Percentiles rank a stretch among this genome's conserved stretches.
phyloP scores from a whole-genome alignment of 2,888 invertebrate genomes.

The Caenorhabditis sulstoni region DNA sequence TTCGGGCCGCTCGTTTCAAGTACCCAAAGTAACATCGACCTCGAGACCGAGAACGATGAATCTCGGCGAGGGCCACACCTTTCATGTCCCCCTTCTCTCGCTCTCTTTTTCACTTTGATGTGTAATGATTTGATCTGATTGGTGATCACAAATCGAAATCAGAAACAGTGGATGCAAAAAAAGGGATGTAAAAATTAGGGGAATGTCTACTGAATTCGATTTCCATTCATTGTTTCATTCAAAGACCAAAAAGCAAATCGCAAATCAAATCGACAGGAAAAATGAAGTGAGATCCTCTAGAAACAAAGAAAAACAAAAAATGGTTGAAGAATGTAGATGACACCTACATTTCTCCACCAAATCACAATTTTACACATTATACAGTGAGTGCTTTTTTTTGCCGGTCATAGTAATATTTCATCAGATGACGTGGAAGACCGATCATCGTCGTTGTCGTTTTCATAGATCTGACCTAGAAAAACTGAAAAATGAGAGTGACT shows the following conservation, averaged over 20 bases:
- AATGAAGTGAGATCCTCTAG: constrained; percentile 49
- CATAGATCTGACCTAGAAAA: constrained; percentile 64
- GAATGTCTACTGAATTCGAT: constrained; percentile 7
- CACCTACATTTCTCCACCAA: constrained; percentile 30
- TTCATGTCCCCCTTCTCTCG: constrained; percentile 12
- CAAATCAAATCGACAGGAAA: constrained; percentile 28
- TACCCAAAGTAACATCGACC: not conserved
- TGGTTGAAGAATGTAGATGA: constrained; percentile 42
- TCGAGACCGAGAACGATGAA: constrained; percentile 24
- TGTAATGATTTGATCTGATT: constrained; percentile 52
- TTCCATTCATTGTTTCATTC: not conserved
- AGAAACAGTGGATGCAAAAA: constrained; percentile 5
- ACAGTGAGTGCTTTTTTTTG: not conserved
- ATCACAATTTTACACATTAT: constrained; percentile 56
- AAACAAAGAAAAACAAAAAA: constrained; percentile 33
- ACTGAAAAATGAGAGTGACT: too few relatives aligned
- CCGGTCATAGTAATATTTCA: constrained; percentile 65
- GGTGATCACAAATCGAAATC: constrained; percentile 43
- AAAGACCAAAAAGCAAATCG: not conserved
- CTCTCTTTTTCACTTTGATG: too few relatives aligned
- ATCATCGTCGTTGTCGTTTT: constrained; percentile 57
- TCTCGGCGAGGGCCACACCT: constrained; percentile 35
- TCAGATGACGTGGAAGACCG: constrained; percentile 66
- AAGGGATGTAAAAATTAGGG: not conserved
- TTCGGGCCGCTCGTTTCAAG: constrained; percentile 15